Percentiles rank a stretch among this genome's conserved stretches.
These are phyloP conservation scores for Argopecten irradians DNA, from an alignment of 1,140 invertebrate genomes.

Conservation along the genomic window DNA sequence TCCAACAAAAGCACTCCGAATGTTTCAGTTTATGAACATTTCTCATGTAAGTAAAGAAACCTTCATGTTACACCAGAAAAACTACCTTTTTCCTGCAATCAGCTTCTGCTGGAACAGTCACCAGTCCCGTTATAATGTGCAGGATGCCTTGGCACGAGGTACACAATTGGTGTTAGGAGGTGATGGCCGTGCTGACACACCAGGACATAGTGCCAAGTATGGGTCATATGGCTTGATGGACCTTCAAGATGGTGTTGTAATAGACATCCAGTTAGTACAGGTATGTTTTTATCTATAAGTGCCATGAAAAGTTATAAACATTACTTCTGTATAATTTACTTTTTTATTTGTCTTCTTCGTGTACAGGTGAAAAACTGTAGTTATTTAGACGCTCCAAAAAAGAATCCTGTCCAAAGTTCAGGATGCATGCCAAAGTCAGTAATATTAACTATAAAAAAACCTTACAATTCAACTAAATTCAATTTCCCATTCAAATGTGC, in stretches of 20 bases:
- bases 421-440: no score
- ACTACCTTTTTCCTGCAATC: constrained; percentile 34
- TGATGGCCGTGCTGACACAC: constrained; percentile 52
- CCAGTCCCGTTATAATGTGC: constrained; percentile 24
- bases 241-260: constrained; percentile 26
- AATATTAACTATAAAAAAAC: no score
- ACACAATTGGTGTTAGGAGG: constrained; percentile 37
- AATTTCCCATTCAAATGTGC: no score
- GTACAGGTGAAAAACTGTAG: no score
- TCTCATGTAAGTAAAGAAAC: constrained; percentile 12
- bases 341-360: no score
- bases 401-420: no score
- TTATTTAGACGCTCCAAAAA: no score
- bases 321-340: no score
- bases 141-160: not conserved
- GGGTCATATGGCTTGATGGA: constrained; percentile 45
- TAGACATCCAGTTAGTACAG: constrained; percentile 46
- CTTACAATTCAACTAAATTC: no score
- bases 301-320: no score
- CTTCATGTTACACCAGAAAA: constrained; percentile 33
- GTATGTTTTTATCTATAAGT: constrained; percentile 16
- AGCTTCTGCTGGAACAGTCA: not conserved
- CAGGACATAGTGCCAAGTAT: constrained; percentile 53
- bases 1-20: constrained; percentile 31
- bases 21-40: constrained; percentile 38